Evolutionary conservation across 2,888 invertebrate genomes (phyloP).

Genomic region (Dinocampus coccinellae): DNA sequence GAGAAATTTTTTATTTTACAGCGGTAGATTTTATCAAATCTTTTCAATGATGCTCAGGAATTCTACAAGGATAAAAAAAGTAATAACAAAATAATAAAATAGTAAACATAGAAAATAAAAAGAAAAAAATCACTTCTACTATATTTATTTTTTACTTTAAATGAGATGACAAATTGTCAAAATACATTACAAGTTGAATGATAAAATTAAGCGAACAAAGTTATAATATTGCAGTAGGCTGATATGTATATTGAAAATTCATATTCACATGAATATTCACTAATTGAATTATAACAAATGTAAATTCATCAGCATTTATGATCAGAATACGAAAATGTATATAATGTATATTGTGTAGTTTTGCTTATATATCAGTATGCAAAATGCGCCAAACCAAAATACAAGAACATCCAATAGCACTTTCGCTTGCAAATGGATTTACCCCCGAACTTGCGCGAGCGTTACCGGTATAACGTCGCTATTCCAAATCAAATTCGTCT

Average conservation of each 20-base stretch:
- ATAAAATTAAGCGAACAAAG: too few species aligned
- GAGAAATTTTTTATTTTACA: background rate
- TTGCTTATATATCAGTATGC: conserved; percentile 4
- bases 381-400: conserved; percentile 20
- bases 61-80: background rate
- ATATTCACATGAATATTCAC: too few species aligned
- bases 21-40: too few species aligned
- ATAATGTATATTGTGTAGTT: too few species aligned
- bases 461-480: conserved; percentile 7
- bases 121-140: too few species aligned
- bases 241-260: too few species aligned
- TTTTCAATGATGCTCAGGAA: background rate
- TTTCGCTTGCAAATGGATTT: conserved; percentile 31
- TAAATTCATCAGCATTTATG: background rate
- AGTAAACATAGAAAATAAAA: background rate
- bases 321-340: conserved; percentile 14
- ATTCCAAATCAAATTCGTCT: conserved; percentile 61
- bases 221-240: too few species aligned
- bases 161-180: too few species aligned
- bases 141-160: too few species aligned
- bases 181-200: too few species aligned
- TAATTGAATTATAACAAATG: conserved; percentile 18
- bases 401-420: conserved; percentile 33
- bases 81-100: background rate
- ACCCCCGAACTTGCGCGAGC: conserved; percentile 28